Base-by-base conservation (phyloP, 2,797 vertebrate species). In the Spinibarbus caldwelli region DNA sequence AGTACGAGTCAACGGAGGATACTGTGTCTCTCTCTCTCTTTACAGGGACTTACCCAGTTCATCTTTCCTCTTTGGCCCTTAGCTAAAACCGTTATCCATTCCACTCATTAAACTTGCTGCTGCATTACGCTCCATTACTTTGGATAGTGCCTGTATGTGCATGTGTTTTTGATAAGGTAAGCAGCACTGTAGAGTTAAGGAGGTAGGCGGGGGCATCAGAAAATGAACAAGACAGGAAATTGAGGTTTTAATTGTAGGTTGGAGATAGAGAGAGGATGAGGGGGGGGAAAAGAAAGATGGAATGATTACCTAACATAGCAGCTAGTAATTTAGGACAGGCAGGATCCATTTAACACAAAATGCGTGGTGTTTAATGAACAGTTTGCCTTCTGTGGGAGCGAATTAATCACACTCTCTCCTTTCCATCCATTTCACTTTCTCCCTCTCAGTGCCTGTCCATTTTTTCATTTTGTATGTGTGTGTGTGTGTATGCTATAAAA, bases 241-340 rank as follows among this genome's bases (percentile, higher is more conserved):
- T 62, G 31, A 86, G 71, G 49, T 82, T 87, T 88, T 88, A 90
- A 88, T 90, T 87, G 71, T 54, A 86, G 84, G 78, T 84, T 87
- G 70, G 59, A 52, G 76, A 80, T 49, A 38, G 78, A 75, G 57
- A 71, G 45, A 81, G 75, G 76, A 62, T 15, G 59, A 6, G n/a
- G 14, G 36, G 77, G 79, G 71, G 45, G 59, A 73, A 66, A 38
- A 19, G 54, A 59, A 31, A 47, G 47, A 83, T 49, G 45, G 38
- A 81, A 79, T n/a, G 23, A 82, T 85, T 78, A 59, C 78, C 85
- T 82, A 72, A 83, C 83, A 78, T 83, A 79, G 85, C 80, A 87
- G 77, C 87, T 78, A 87, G 86, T 82, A 87, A 88, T 90, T 87
- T 86, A 31, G 38, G 73, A 80, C 57, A 79, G 78, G 80, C 80